Evolutionary conservation across 2,888 invertebrate genomes (phyloP).

Genomic region (Liodrosophila aerea): DNA sequence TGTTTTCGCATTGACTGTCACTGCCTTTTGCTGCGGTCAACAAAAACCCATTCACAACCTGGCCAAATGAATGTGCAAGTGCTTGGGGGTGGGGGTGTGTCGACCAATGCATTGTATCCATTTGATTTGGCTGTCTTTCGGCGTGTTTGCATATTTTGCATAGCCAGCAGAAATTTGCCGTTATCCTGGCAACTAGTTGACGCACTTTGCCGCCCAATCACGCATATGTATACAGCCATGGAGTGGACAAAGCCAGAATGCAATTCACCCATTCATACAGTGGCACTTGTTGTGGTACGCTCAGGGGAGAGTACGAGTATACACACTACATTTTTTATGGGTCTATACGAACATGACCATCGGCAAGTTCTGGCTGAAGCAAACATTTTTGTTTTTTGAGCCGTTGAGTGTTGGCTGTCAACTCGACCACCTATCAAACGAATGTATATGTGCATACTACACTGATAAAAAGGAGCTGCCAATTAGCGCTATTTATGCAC

Average conservation of each 20-base stretch:
- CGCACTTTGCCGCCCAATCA: conserved; percentile 24
- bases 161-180: conserved; percentile 14
- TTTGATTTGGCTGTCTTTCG: conserved; percentile 26
- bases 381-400: not conserved
- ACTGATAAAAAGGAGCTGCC: no score
- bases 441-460: no score
- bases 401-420: not conserved
- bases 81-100: no score
- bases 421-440: not conserved
- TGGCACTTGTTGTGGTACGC: conserved; percentile 31
- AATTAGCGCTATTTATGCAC: no score
- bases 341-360: conserved; percentile 5
- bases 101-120: not conserved
- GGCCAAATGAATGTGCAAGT: not conserved
- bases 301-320: conserved; percentile 19
- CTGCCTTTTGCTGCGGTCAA: conserved; percentile 28
- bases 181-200: conserved; percentile 7
- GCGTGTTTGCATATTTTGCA: conserved; percentile 27
- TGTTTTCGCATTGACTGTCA: conserved; percentile 17
- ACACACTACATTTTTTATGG: conserved; percentile 2
- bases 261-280: conserved; percentile 13
- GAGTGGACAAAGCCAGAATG: conserved; percentile 11
- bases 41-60: conserved; percentile 14
- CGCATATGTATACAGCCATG: not conserved
- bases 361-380: not conserved